Percentiles rank a stretch among this genome's conserved stretches.
phyloP scores from a whole-genome alignment of 2,797 vertebrate genomes.

The Adelosebastes latens region DNA sequence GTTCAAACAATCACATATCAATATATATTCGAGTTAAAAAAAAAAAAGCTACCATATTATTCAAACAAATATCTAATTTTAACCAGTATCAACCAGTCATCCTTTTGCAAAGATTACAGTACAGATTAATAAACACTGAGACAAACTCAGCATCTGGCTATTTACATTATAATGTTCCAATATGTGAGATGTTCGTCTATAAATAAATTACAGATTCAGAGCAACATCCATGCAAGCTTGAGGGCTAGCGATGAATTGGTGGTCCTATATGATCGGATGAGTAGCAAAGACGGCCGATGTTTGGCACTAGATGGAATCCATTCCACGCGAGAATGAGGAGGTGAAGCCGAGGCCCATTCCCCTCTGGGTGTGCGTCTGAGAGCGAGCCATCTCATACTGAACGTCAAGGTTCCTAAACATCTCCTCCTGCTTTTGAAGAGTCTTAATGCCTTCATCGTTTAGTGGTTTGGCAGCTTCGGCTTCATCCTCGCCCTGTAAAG shows the following conservation, averaged over 20 bases:
- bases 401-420: constrained; percentile 97
- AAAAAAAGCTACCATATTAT: constrained; percentile 65
- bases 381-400: constrained; percentile 98
- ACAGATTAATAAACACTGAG: constrained; percentile 89
- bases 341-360: constrained; percentile 97
- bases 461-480: constrained; percentile 84
- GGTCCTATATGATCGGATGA: constrained; percentile 66
- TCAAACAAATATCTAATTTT: constrained; percentile 63
- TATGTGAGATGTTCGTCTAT: constrained; percentile 74
- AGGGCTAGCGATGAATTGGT: constrained; percentile 84
- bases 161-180: constrained; percentile 89
- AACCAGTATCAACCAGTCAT: constrained; percentile 57
- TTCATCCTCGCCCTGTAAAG: constrained; percentile 90
- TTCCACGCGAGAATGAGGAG: constrained; percentile 92
- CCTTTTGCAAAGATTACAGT: constrained; percentile 66
- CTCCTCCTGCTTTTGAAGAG: constrained; percentile 97
- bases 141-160: constrained; percentile 90
- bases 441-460: constrained; percentile 93
- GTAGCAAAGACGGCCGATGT: constrained; percentile 19
- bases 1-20: constrained; percentile 86
- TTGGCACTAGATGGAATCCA: constrained; percentile 90
- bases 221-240: constrained; percentile 96
- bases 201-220: constrained; percentile 96
- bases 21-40: constrained; percentile 86
- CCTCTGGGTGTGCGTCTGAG: constrained; percentile 97